These are phyloP conservation scores for Stenodema calcarata DNA, from an alignment of 2,888 invertebrate genomes.

Conservation along the genomic window DNA sequence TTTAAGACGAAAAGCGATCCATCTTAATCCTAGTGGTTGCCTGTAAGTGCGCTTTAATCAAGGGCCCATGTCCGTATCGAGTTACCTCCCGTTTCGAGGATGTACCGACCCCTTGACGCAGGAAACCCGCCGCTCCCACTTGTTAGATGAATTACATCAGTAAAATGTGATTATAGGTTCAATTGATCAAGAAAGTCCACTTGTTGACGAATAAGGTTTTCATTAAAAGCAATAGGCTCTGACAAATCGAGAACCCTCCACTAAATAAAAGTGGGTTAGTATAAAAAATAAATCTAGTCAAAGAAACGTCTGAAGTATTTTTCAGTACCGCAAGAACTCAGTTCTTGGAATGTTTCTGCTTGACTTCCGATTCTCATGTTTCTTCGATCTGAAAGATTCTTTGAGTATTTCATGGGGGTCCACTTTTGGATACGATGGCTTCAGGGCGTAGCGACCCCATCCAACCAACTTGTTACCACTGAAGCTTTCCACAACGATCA, in stretches of 20 bases:
- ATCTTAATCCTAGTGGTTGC: conserved; percentile 33
- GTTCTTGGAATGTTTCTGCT: not conserved
- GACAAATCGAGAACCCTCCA: too few relatives aligned
- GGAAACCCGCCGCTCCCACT: not conserved
- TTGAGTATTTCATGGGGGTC: not conserved
- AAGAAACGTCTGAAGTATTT: not conserved
- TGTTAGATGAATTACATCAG: not conserved
- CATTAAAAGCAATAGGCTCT: too few relatives aligned
- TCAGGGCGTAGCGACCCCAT: not conserved
- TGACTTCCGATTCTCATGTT: not conserved
- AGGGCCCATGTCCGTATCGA: conserved; percentile 43
- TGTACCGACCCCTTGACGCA: not conserved
- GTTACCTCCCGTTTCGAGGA: conserved; percentile 22
- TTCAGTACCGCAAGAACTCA: not conserved
- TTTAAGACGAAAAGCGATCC: conserved; percentile 38
- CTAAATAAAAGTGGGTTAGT: too few relatives aligned
- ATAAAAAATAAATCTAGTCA: not conserved
- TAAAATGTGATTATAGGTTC: not conserved
- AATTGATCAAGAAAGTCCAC: not conserved
- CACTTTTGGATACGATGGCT: not conserved
- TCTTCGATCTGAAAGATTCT: not conserved
- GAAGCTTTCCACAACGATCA: too few relatives aligned
- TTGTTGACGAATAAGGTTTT: too few relatives aligned
- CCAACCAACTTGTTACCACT: too few relatives aligned
- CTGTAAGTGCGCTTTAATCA: conserved; percentile 21